Evolutionary conservation across 2,888 invertebrate genomes (phyloP).

Genomic region (Salticus scenicus): DNA sequence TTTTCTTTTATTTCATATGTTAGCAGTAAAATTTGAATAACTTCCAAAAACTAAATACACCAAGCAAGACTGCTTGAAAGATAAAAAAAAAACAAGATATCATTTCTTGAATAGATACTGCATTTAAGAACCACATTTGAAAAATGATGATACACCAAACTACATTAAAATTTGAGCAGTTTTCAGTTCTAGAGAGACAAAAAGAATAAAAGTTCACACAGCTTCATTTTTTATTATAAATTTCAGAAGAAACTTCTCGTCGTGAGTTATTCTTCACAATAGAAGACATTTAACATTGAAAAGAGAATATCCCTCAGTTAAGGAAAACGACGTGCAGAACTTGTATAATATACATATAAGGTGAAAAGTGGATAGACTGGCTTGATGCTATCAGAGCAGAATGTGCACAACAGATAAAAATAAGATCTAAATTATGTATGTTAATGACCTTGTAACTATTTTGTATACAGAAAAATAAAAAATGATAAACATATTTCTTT

Average conservation of each 20-base stretch:
- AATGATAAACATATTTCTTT: too few species aligned
- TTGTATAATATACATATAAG: constrained; percentile 58
- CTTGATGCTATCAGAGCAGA: constrained; percentile 50
- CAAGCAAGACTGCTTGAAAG: not conserved
- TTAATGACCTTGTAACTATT: too few species aligned
- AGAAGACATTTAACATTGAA: constrained; percentile 49
- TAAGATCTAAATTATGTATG: too few species aligned
- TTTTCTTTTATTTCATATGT: too few species aligned
- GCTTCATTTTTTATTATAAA: constrained; percentile 18
- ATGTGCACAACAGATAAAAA: not conserved
- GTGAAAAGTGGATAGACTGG: constrained; percentile 51
- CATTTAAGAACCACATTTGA: constrained; percentile 37
- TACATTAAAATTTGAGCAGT: constrained; percentile 67
- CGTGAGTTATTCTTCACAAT: constrained; percentile 17
- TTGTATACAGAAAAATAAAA: too few species aligned
- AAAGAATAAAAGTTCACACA: constrained; percentile 26
- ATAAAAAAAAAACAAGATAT: not conserved
- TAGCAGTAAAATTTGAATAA: too few species aligned
- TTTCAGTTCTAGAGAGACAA: constrained; percentile 64
- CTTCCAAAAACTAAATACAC: not conserved
- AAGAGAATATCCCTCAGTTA: constrained; percentile 5
- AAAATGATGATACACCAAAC: constrained; percentile 55
- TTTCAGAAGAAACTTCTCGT: constrained; percentile 28
- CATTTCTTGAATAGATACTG: constrained; percentile 5
- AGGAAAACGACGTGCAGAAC: constrained; percentile 54